A percentile compares a stretch with the other conserved stretches of the same genome.
These are phyloP conservation scores for Pachyramphus minor DNA, from an alignment of 2,113 vertebrate genomes.

Conservation along the genomic window DNA sequence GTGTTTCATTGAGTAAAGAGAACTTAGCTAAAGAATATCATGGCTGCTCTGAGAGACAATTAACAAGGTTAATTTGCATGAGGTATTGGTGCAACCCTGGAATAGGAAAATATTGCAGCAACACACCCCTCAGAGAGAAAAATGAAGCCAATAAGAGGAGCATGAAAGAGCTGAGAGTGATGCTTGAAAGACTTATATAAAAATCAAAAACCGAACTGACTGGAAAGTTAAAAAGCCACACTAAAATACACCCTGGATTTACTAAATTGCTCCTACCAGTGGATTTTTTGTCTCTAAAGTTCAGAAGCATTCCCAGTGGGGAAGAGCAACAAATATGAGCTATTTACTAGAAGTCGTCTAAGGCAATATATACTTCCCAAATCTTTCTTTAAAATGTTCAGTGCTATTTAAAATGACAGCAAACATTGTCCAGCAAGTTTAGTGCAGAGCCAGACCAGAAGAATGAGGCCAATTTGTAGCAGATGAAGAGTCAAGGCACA, in stretches of 20 bases:
- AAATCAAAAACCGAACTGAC: background rate
- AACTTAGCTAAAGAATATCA: background rate
- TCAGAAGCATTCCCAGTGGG: background rate
- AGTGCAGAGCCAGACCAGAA: background rate
- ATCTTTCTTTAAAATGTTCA: background rate
- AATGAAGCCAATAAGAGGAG: background rate
- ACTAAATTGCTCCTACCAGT: background rate
- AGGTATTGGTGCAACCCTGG: background rate
- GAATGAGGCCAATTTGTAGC: background rate
- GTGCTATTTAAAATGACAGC: constrained; percentile 17
- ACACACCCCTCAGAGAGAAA: background rate
- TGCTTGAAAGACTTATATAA: background rate
- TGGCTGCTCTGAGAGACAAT: background rate
- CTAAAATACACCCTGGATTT: background rate
- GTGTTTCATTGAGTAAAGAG: background rate
- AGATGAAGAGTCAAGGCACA: background rate
- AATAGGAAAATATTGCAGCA: background rate
- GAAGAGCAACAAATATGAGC: background rate
- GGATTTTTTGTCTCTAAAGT: background rate
- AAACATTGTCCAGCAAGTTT: background rate
- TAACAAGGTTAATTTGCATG: constrained; percentile 8
- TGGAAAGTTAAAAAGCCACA: background rate
- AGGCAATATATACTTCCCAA: background rate
- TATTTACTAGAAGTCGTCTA: background rate
- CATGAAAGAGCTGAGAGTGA: background rate